A percentile compares a stretch with the other conserved stretches of the same genome.
Evolutionary conservation across 2,797 vertebrate species (phyloP).

Genomic region (Octomys mimax): DNA sequence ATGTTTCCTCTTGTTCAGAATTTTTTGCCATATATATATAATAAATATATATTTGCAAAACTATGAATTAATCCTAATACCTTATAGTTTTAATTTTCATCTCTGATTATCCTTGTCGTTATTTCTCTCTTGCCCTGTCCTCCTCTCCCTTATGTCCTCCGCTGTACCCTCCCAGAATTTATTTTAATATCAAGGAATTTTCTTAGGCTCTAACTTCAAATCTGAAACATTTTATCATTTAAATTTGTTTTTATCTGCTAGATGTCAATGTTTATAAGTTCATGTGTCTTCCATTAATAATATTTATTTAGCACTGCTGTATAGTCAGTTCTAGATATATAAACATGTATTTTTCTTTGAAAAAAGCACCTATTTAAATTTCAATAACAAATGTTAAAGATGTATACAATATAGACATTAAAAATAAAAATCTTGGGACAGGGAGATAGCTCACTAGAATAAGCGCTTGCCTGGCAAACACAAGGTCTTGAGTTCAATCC

Average conservation of each 20-base stretch:
- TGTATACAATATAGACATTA: neutral
- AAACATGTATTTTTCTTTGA: slow-evolving; percentile 16
- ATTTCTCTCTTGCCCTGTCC: neutral
- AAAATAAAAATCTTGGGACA: neutral
- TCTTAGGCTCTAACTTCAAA: neutral
- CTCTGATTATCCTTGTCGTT: neutral
- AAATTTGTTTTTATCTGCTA: neutral
- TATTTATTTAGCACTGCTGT: neutral
- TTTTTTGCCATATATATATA: neutral
- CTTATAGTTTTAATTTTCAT: neutral
- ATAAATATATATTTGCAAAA: neutral
- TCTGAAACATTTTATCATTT: neutral
- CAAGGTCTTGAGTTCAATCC: no score
- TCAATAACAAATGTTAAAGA: neutral
- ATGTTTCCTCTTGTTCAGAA: slow-evolving; percentile 11
- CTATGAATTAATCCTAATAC: neutral
- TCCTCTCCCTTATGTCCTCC: no score
- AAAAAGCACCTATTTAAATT: neutral
- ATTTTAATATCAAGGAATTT: neutral
- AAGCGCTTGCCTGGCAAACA: no score
- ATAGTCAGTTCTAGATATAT: neutral
- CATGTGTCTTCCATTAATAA: neutral
- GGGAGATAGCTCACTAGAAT: no score
- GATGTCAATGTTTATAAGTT: neutral
- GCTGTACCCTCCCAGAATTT: neutral